Conservation (phyloP, 2,888 invertebrate genomes). For the Orthosia incerta region DNA sequence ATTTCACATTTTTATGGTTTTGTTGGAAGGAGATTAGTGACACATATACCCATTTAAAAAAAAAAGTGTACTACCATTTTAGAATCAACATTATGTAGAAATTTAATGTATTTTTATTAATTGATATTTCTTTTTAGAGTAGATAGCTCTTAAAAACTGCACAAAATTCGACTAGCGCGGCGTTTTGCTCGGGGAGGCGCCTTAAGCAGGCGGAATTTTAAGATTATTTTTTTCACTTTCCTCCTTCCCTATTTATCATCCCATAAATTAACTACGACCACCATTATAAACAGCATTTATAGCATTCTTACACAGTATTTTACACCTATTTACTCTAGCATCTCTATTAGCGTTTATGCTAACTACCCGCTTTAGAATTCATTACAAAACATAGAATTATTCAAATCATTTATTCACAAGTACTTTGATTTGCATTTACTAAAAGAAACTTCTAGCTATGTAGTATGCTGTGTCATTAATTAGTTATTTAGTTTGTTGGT, state of each 20-base stretch:
- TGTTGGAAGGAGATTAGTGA: too few relatives aligned
- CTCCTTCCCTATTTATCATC: slow-evolving; percentile 6
- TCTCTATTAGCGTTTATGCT: slow-evolving; percentile 56
- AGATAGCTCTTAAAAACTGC: too few relatives aligned
- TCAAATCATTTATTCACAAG: slow-evolving; percentile 50
- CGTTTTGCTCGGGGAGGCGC: too few relatives aligned
- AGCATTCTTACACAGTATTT: slow-evolving; percentile 49
- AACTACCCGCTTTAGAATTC: slow-evolving; percentile 54
- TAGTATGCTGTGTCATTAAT: slow-evolving; percentile 10
- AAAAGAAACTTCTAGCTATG: slow-evolving; percentile 18
- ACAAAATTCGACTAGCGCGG: too few relatives aligned
- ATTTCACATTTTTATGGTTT: too few relatives aligned
- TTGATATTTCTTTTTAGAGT: too few relatives aligned
- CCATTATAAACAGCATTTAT: slow-evolving; percentile 43
- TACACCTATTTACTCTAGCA: slow-evolving; percentile 49
- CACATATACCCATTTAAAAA: too few relatives aligned
- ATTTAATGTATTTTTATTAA: too few relatives aligned
- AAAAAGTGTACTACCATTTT: too few relatives aligned
- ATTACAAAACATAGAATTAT: slow-evolving; percentile 58
- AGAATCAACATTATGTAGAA: too few relatives aligned
- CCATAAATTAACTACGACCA: slow-evolving; percentile 48
- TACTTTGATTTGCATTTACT: slow-evolving; percentile 48
- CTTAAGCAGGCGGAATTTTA: too few relatives aligned
- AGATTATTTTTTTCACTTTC: slow-evolving; percentile 6
- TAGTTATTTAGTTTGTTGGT: slow-evolving; percentile 17